These are phyloP conservation scores for Babylonia areolata DNA, from an alignment of 1,140 invertebrate genomes.

Conservation along the genomic window DNA sequence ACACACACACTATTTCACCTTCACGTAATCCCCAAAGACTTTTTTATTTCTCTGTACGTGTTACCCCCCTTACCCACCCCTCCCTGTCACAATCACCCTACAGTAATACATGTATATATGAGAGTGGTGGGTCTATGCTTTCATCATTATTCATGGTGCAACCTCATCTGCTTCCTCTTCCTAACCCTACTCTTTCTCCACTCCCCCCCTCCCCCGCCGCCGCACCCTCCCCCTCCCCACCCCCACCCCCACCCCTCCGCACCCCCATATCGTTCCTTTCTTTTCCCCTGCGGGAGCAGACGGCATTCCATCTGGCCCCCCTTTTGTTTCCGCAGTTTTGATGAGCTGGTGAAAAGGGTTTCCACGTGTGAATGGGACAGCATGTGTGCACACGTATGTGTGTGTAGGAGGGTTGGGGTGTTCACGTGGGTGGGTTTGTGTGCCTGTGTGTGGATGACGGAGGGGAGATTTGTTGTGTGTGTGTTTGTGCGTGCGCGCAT, in stretches of 20 bases:
- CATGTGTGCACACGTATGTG: background rate
- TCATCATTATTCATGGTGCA: too few species aligned
- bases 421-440: background rate
- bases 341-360: background rate
- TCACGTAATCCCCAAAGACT: background rate
- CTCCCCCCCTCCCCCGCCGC: too few species aligned
- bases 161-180: too few species aligned
- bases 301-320: background rate
- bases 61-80: background rate
- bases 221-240: too few species aligned
- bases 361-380: background rate
- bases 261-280: background rate
- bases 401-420: background rate
- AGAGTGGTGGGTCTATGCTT: too few species aligned
- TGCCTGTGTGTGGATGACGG: constrained; percentile 12
- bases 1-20: background rate
- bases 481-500: background rate
- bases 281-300: background rate
- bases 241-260: too few species aligned
- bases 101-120: background rate
- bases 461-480: background rate
- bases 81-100: background rate
- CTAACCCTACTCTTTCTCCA: too few species aligned
- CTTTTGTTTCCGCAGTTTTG: background rate
- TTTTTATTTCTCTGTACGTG: background rate